These are phyloP conservation scores for Pipa parva DNA, from an alignment of 2,113 vertebrate species.

Conservation along the genomic window DNA sequence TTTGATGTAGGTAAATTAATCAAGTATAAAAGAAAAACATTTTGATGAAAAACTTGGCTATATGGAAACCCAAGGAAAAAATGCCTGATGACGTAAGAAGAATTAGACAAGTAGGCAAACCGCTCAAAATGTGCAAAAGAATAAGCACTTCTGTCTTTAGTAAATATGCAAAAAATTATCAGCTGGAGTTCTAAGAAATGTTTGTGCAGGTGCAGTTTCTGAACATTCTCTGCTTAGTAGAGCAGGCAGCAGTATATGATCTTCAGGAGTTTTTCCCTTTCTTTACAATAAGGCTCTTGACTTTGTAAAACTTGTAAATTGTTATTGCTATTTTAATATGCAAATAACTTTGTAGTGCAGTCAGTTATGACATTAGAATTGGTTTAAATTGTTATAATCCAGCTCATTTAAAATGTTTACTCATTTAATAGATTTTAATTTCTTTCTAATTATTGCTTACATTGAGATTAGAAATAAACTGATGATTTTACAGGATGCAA, in stretches of 20 bases:
- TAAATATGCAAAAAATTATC: no score
- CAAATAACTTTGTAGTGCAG: not conserved
- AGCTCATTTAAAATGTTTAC: not conserved
- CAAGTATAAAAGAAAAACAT: no score
- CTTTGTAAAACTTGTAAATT: not conserved
- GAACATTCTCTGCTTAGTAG: not conserved
- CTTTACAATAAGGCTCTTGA: not conserved
- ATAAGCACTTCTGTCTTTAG: no score
- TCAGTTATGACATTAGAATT: not conserved
- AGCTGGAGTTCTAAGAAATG: no score
- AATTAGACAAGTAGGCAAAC: no score
- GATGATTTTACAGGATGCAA: not conserved
- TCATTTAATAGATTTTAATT: constrained; percentile 2
- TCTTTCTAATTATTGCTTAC: not conserved
- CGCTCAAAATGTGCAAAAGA: no score
- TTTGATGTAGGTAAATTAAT: no score
- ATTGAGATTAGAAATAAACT: not conserved
- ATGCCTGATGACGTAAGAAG: no score
- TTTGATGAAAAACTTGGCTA: no score
- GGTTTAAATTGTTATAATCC: constrained; percentile 1
- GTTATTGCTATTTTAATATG: constrained; percentile 2
- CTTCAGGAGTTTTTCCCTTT: not conserved
- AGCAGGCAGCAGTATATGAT: not conserved
- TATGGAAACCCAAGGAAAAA: no score
- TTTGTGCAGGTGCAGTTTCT: not conserved